Evolutionary conservation across 2,888 invertebrate genomes (phyloP), one percentile per base, ranked within the genome.

Genomic region (Agrochola litura): DNA sequence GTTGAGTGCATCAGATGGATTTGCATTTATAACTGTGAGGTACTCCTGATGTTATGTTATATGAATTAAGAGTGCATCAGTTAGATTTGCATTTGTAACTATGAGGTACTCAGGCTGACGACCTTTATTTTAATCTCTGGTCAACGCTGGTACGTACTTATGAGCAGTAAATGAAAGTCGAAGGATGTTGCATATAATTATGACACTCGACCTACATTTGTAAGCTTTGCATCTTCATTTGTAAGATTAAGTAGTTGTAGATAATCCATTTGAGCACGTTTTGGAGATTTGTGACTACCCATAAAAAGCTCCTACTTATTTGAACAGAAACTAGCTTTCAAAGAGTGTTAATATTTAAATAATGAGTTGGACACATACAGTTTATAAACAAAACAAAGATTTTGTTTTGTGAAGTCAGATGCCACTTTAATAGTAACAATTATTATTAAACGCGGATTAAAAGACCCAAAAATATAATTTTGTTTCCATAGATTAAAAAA

Each of bases 191-290:
- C 56, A 30, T 22, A n/a, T n/a, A n/a, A n/a, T n/a, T n/a, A n/a
- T 9, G 8, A 6, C 19, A 71, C 54, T 68, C 60, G 71, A 82
- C 71, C 58, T 60, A 76, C 46, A 68, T 68, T 67, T 4, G 30
- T 43, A 58, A 41, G 25, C 9, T 52, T 63, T 75, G 61, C 49
- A 25, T 81, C 49, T 81, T 64, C 25, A 67, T 58, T 82, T 76
- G 22, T 25, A 3, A 66, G 52, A 65, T 60, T 37, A 19, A 19
- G 6, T 41, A 22, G 49, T 52, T 49, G 22, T 16, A 16, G 30
- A 66, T 75, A 25, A 66, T 52, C 30, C 43, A 37, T 43, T 65
- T 0, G 19, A 4, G 54, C 25, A 80, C 63, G 66, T 56, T 67
- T 72, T 49, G 14, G 22, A 76, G 54, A 76, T 76, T 64, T 25